Evolutionary conservation across 2,888 invertebrate species (phyloP), one percentile per base, ranked within the genome.

Genomic region (Caenorhabditis wallacei): DNA sequence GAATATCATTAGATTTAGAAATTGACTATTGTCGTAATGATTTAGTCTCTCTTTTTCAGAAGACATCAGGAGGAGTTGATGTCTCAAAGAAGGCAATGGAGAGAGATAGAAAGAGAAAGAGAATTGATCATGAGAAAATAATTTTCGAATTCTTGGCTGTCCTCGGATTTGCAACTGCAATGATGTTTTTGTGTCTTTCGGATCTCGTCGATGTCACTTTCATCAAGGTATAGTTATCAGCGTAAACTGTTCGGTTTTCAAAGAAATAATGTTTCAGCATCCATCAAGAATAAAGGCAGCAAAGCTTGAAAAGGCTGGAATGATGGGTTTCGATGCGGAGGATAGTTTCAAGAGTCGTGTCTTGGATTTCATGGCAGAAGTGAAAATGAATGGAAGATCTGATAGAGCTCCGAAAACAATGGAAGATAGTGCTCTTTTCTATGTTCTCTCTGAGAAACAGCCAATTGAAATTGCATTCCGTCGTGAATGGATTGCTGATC

Each of bases 401-500:
- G 20, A 64, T 20, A 24, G 64, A 11, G 46, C 48, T 26, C 13
- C 13, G 1, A 18, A n/a, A 26, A 30, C 3, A 5, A 24, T 20
- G 18, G 51, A 37, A 1, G 51, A 66, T 7, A 18, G 13, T 37
- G 37, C 66, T 18, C 30, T 48, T 1, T 53, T 53, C 53, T 66
- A 66, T 37, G 3, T 37, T 37, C 53, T 66, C 8, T 66, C 66
- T 10, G 66, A 66, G 24, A 66, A 48, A 20, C 30, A 66, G 37
- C 66, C 66, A 22, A 53, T 66, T 24, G 66, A 66, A 53, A 7
- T 66, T 16, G 51, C 66, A 13, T 48, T 66, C 37, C 66, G 66
- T 37, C 30, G 66, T 18, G 22, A 66, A 22, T 66, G 66, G 66
- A 40, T 66, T 22, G 35, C 66, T 53, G 53, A 53, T 22, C 48